phyloP scores from a whole-genome alignment of 2,888 invertebrate genomes.

The Listrodromus nycthemerus region DNA sequence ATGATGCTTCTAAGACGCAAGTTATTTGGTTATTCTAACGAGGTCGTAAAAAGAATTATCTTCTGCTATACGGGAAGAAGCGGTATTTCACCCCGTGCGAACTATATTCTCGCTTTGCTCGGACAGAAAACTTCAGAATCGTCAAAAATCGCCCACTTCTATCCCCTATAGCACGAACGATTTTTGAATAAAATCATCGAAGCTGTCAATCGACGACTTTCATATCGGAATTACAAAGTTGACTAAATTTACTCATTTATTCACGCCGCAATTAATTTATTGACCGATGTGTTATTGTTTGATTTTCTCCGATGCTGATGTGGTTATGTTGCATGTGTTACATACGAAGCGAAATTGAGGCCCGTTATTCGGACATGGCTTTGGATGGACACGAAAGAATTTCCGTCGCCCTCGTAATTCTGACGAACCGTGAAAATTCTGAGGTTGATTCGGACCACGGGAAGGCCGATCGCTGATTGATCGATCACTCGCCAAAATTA shows the following conservation, averaged over 20 bases:
- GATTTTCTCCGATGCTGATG: not conserved
- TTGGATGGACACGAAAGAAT: conserved; percentile 25
- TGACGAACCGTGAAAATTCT: conserved; percentile 41
- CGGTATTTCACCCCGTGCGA: too few relatives aligned
- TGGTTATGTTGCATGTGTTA: not conserved
- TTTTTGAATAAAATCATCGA: not conserved
- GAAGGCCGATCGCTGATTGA: conserved; percentile 31
- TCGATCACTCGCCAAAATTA: conserved; percentile 57
- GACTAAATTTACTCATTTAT: not conserved
- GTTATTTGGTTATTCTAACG: too few relatives aligned
- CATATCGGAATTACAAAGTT: not conserved
- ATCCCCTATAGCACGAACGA: too few relatives aligned
- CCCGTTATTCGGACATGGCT: not conserved
- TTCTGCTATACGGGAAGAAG: too few relatives aligned
- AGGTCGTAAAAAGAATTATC: too few relatives aligned
- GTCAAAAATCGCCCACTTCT: too few relatives aligned
- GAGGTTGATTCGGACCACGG: conserved; percentile 13
- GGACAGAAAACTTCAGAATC: too few relatives aligned
- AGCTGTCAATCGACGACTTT: not conserved
- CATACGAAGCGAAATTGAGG: conserved; percentile 27
- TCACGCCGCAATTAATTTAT: not conserved
- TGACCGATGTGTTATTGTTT: not conserved
- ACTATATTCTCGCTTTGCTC: too few relatives aligned
- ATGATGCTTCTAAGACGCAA: too few relatives aligned
- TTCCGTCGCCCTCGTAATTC: conserved; percentile 28